Evolutionary conservation across 2,113 vertebrate genomes (phyloP).

Genomic region (Spilogale gracilis): DNA sequence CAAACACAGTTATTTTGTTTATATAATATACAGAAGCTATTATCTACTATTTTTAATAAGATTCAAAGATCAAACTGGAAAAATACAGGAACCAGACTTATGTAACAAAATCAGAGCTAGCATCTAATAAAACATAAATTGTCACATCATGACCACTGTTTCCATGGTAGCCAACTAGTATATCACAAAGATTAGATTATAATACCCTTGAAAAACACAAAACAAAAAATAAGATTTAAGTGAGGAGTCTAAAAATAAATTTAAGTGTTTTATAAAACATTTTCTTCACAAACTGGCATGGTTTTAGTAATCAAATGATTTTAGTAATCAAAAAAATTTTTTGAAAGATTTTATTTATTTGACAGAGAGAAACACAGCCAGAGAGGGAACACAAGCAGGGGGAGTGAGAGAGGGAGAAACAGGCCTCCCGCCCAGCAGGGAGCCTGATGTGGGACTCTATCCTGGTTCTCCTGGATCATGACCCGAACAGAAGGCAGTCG

Average conservation of each 20-base stretch:
- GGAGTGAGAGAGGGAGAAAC: too few species aligned
- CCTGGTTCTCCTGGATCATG: too few species aligned
- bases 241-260: slow-evolving; percentile 21
- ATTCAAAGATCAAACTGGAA: slow-evolving; percentile 19
- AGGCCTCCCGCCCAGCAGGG: too few species aligned
- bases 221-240: background rate
- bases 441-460: too few species aligned
- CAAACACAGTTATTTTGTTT: slow-evolving; percentile 45
- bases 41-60: slow-evolving; percentile 3
- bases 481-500: too few species aligned
- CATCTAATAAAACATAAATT: slow-evolving; percentile 30
- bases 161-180: background rate
- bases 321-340: background rate
- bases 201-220: background rate
- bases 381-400: too few species aligned
- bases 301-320: slow-evolving; percentile 32
- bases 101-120: slow-evolving; percentile 16
- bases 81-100: slow-evolving; percentile 10
- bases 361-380: too few species aligned
- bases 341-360: too few species aligned
- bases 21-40: background rate
- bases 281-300: background rate
- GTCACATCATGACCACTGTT: background rate
- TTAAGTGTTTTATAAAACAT: background rate
- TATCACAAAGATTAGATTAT: slow-evolving; percentile 33